Evolutionary conservation across 2,797 vertebrate genomes (phyloP).

Genomic region (Gouania willdenowi): DNA sequence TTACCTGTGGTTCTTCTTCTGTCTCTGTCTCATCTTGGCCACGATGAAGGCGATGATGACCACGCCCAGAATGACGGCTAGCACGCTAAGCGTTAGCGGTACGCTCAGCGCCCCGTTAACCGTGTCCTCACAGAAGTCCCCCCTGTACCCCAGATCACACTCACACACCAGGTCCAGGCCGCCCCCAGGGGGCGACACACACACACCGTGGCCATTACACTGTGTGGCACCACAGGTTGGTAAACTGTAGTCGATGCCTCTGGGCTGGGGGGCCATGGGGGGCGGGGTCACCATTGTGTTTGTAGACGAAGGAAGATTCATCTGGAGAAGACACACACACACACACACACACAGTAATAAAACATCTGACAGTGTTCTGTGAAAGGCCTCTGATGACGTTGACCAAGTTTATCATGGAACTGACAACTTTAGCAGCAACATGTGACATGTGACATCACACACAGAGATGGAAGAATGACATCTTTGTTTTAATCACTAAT

Average conservation of each 20-base stretch:
- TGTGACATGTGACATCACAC: no score
- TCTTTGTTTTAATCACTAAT: no score
- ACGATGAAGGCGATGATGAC: conserved; percentile 66
- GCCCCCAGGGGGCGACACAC: conserved; percentile 43
- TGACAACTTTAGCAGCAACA: no score
- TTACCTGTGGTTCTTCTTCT: conserved; percentile 68
- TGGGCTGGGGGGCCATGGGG: background rate
- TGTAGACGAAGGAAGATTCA: background rate
- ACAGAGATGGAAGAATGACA: no score
- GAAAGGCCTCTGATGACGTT: no score
- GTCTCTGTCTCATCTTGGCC: conserved; percentile 67
- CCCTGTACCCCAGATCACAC: conserved; percentile 78
- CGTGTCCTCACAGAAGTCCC: conserved; percentile 71
- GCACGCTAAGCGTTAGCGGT: conserved; percentile 69
- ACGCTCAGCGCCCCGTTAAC: conserved; percentile 58
- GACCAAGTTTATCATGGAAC: no score
- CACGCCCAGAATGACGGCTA: conserved; percentile 57
- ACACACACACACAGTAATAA: no score
- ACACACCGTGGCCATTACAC: conserved; percentile 72
- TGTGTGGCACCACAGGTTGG: conserved; percentile 61
- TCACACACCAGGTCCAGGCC: conserved; percentile 61
- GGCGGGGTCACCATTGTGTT: background rate
- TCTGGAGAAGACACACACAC: no score
- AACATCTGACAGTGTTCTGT: no score
- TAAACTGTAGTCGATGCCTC: conserved; percentile 42